Evolutionary conservation across 2,888 invertebrate genomes (phyloP).

Genomic region (Trissolcus japonicus): DNA sequence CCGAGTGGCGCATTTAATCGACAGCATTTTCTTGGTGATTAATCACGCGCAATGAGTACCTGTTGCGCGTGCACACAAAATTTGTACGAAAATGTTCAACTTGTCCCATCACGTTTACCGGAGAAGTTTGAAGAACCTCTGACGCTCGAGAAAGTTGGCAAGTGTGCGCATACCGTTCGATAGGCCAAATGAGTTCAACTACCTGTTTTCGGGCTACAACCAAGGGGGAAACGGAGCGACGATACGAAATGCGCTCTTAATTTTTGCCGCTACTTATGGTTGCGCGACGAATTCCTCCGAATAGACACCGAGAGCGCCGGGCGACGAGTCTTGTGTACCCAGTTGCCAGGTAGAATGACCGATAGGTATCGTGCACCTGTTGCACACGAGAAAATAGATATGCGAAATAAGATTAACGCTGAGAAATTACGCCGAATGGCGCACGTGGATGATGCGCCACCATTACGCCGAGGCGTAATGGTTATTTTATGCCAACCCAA

Average conservation of each 20-base stretch:
- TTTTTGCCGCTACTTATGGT: slow-evolving; percentile 19
- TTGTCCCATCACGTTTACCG: slow-evolving; percentile 8
- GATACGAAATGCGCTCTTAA: slow-evolving; percentile 11
- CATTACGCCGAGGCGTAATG: slow-evolving; percentile 43
- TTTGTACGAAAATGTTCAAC: slow-evolving; percentile 39
- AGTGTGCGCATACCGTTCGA: slow-evolving; percentile 31
- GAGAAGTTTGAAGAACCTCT: no score
- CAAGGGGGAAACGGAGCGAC: slow-evolving; percentile 3
- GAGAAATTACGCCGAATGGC: slow-evolving; percentile 53
- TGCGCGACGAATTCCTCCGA: slow-evolving; percentile 45
- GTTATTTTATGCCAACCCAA: slow-evolving; percentile 49
- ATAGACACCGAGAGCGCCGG: slow-evolving; percentile 12
- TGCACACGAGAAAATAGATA: slow-evolving; percentile 60
- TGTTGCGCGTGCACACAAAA: slow-evolving; percentile 65
- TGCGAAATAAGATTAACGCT: slow-evolving; percentile 58
- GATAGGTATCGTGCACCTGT: slow-evolving; percentile 65
- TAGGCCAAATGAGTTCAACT: slow-evolving; percentile 41
- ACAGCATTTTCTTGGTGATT: slow-evolving; percentile 64
- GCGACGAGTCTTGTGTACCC: slow-evolving; percentile 52
- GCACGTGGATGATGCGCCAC: slow-evolving; percentile 55
- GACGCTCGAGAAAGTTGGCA: slow-evolving; percentile 38
- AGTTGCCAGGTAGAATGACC: slow-evolving; percentile 59
- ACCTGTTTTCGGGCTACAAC: slow-evolving; percentile 20
- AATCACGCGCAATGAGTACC: slow-evolving; percentile 66
- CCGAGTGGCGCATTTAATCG: slow-evolving; percentile 59